These are phyloP conservation scores for Bhutanitis thaidina DNA, from an alignment of 2,888 invertebrate genomes.

Conservation along the genomic window DNA sequence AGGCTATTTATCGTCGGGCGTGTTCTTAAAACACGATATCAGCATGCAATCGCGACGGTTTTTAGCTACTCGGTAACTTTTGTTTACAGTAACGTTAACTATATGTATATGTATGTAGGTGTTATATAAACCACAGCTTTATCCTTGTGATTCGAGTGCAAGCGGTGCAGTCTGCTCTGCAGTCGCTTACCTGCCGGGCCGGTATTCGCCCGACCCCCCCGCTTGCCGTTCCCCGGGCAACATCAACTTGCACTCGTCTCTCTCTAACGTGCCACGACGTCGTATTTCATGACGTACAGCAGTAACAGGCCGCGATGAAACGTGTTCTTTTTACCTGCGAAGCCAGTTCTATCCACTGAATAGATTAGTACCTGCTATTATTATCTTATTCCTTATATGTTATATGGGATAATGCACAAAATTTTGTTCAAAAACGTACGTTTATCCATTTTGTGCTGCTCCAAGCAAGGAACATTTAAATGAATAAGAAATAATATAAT, in stretches of 20 bases:
- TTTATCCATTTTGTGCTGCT: too few relatives aligned
- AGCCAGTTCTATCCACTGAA: constrained; percentile 14
- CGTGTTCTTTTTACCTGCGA: constrained; percentile 35
- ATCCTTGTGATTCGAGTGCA: constrained; percentile 20
- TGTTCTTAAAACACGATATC: neutral
- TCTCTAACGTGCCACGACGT: constrained; percentile 19
- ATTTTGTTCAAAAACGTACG: neutral
- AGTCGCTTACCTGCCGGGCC: constrained; percentile 35
- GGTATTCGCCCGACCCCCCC: constrained; percentile 27
- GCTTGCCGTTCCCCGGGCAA: constrained; percentile 14
- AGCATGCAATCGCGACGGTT: neutral
- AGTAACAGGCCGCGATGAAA: constrained; percentile 24
- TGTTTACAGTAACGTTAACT: constrained; percentile 10
- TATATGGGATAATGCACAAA: neutral
- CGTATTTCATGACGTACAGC: constrained; percentile 20
- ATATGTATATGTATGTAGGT: neutral
- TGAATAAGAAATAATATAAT: too few relatives aligned
- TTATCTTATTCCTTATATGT: neutral
- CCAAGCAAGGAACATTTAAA: too few relatives aligned
- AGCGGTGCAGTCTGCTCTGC: constrained; percentile 22
- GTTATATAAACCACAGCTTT: constrained; percentile 6
- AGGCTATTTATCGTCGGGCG: neutral
- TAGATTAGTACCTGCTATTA: constrained; percentile 13
- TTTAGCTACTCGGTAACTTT: neutral
- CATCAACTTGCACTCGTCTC: constrained; percentile 19